Conservation (phyloP, 2,888 invertebrate species). For the Sialis lutaria region DNA sequence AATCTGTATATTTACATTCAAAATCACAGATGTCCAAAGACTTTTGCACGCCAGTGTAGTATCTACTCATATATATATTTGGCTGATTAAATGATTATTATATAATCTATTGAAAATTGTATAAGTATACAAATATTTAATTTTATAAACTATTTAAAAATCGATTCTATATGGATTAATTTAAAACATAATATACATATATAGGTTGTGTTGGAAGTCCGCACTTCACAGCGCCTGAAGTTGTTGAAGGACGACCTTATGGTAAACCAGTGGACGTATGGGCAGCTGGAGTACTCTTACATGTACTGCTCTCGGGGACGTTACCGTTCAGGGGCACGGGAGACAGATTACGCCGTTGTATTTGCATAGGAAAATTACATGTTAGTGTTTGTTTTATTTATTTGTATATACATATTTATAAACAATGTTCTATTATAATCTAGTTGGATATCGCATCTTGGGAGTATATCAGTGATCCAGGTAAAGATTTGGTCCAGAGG, state of each 20-base stretch:
- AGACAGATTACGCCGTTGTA: constrained; percentile 80
- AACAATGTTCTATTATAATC: constrained; percentile 14
- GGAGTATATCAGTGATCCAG: constrained; percentile 85
- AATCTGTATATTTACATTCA: too few species aligned
- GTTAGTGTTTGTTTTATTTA: constrained; percentile 31
- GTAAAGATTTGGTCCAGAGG: constrained; percentile 85
- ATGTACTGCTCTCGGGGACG: constrained; percentile 83
- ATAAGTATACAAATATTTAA: too few species aligned
- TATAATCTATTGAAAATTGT: too few species aligned
- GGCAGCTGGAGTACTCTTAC: constrained; percentile 91
- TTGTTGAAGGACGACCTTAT: constrained; percentile 77
- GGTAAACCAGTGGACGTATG: constrained; percentile 95
- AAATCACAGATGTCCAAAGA: too few species aligned
- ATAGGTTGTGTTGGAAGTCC: constrained; percentile 86
- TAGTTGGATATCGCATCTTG: constrained; percentile 80
- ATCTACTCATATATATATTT: too few species aligned
- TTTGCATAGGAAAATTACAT: constrained; percentile 68
- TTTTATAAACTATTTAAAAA: too few species aligned
- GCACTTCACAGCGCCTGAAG: constrained; percentile 97
- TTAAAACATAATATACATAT: too few species aligned
- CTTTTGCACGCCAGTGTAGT: too few species aligned
- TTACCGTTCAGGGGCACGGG: constrained; percentile 92
- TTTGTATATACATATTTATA: not conserved
- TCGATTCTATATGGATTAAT: too few species aligned
- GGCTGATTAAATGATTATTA: too few species aligned